Percentiles rank a stretch among this genome's conserved stretches.
Conservation (phyloP, 2,113 vertebrate species). For the Cettia cetti region DNA sequence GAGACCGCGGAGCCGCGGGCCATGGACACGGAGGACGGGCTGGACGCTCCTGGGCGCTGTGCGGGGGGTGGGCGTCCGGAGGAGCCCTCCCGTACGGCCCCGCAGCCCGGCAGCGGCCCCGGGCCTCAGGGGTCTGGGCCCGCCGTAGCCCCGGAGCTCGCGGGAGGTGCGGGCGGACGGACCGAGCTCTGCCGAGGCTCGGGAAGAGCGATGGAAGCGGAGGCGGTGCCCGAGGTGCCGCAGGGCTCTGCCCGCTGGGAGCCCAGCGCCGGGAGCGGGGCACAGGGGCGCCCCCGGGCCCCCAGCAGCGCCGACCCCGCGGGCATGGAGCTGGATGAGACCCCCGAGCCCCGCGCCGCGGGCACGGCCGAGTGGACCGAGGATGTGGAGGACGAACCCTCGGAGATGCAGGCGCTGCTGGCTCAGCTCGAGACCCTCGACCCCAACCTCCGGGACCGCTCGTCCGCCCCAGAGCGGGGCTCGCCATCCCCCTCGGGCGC, state of each 20-base stretch:
- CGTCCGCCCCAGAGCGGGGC: neutral
- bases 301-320: neutral
- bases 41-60: neutral
- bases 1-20: neutral
- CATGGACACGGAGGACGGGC: conserved; percentile 55
- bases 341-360: neutral
- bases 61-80: fast-evolving
- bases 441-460: neutral
- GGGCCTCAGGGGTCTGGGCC: neutral
- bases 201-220: neutral
- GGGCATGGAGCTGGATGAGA: conserved; percentile 30
- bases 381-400: conserved; percentile 67
- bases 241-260: neutral
- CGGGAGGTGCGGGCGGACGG: fast-evolving
- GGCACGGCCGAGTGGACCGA: neutral
- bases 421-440: conserved; percentile 74
- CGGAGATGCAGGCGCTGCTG: conserved; percentile 76
- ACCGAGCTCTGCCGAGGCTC: neutral
- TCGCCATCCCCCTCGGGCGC: neutral
- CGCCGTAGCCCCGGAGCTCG: neutral
- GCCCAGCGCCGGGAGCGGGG: neutral
- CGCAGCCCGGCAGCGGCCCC: neutral
- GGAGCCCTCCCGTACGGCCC: no score
- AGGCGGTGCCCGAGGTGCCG: neutral
- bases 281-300: fast-evolving